These are phyloP conservation scores for Colius striatus DNA, from an alignment of 2,113 vertebrate genomes.

Conservation along the genomic window DNA sequence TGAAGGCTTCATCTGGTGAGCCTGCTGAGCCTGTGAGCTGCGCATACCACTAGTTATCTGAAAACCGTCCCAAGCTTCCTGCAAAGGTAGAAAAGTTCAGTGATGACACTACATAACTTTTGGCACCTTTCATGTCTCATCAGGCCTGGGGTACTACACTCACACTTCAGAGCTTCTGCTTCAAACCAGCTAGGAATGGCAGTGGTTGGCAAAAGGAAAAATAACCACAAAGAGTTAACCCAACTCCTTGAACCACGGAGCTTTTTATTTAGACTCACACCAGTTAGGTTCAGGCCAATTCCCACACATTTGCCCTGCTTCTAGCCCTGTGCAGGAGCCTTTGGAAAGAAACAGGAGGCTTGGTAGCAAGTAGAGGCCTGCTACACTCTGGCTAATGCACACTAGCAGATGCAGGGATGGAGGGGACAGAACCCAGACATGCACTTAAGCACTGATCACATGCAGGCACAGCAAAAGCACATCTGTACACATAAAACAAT, in stretches of 20 bases:
- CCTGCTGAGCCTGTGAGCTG: not conserved
- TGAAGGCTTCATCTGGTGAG: not conserved
- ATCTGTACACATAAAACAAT: not conserved
- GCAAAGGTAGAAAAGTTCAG: not conserved
- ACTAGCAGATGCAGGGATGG: not conserved
- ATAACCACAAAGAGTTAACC: not conserved
- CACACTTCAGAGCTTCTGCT: not conserved
- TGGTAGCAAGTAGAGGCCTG: not conserved
- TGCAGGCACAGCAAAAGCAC: not conserved
- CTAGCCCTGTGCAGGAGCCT: not conserved
- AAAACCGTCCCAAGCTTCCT: not conserved
- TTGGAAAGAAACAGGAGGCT: not conserved
- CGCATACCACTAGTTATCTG: not conserved
- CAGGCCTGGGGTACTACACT: not conserved
- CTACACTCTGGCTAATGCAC: not conserved
- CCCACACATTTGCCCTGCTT: not conserved
- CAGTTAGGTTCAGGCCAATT: not conserved
- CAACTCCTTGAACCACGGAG: not conserved
- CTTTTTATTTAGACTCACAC: not conserved
- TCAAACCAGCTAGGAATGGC: not conserved
- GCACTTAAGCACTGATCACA: not conserved
- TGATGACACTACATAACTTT: not conserved
- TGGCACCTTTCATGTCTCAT: not conserved
- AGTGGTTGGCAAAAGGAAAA: not conserved
- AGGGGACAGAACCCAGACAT: not conserved